Percentiles rank a stretch among this genome's conserved stretches.
phyloP scores from a whole-genome alignment of 2,888 invertebrate genomes.

The Tortrix viridana region DNA sequence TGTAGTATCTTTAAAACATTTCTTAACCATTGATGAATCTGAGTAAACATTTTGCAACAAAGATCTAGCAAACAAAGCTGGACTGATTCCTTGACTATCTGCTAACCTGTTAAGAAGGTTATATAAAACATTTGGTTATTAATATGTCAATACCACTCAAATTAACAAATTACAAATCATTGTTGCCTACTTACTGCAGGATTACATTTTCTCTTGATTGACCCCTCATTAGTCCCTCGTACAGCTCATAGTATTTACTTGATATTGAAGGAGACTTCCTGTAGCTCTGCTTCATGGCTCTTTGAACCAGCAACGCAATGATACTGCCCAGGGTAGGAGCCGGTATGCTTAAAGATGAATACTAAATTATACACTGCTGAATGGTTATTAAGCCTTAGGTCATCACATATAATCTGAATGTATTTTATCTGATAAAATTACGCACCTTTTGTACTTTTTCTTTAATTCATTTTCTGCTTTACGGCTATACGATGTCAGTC shows the following conservation, averaged over 20 bases:
- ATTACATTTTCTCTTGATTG: slow-evolving; percentile 85
- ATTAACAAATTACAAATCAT: too few relatives aligned
- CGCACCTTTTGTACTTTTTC: slow-evolving; percentile 82
- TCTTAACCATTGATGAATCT: slow-evolving; percentile 74
- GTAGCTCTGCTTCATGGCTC: slow-evolving; percentile 86
- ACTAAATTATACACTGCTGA: background rate
- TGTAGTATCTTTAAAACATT: slow-evolving; percentile 88
- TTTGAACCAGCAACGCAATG: slow-evolving; percentile 86
- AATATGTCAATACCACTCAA: too few relatives aligned
- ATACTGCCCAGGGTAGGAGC: slow-evolving; percentile 88
- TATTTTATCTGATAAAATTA: background rate
- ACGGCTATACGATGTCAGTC: slow-evolving; percentile 82
- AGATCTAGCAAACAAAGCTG: slow-evolving; percentile 74
- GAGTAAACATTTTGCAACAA: slow-evolving; percentile 75
- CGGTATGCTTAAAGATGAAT: slow-evolving; percentile 75
- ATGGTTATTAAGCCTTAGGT: too few relatives aligned
- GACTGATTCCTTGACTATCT: slow-evolving; percentile 72
- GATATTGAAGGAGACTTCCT: slow-evolving; percentile 84
- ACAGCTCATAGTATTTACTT: slow-evolving; percentile 82
- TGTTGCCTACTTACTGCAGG: slow-evolving; percentile 76
- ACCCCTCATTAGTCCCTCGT: slow-evolving; percentile 76
- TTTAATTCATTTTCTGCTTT: slow-evolving; percentile 85
- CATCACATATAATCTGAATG: too few relatives aligned
- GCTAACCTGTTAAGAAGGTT: slow-evolving; percentile 60
- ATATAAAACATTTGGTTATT: slow-evolving; percentile 9